Percentiles rank a stretch among this genome's conserved stretches.
Evolutionary conservation across 2,888 invertebrate species (phyloP).

Genomic region (Isotomurus palustris): DNA sequence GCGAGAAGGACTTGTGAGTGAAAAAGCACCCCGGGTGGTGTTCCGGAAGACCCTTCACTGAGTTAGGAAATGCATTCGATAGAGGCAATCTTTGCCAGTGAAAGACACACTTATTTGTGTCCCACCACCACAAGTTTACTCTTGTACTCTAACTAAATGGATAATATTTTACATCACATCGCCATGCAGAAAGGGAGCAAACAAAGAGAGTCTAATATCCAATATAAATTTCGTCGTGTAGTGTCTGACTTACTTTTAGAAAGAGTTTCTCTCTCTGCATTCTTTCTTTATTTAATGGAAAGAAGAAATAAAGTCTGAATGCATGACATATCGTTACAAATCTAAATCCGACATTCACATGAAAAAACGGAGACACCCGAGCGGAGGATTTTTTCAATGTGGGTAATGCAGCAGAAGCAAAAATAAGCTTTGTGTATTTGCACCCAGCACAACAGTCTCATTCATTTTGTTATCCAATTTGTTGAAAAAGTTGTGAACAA

Average conservation of each 20-base stretch:
- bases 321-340: too few relatives aligned
- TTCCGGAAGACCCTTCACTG: slow-evolving; percentile 1
- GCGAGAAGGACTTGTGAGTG: too few relatives aligned
- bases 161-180: slow-evolving; percentile 1
- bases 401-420: too few relatives aligned
- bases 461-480: background rate
- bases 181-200: background rate
- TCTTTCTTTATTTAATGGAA: background rate
- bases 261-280: background rate
- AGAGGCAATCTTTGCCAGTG: background rate
- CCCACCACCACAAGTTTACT: background rate
- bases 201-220: too few relatives aligned
- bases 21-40: slow-evolving; percentile 1
- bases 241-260: too few relatives aligned
- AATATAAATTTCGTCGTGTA: too few relatives aligned
- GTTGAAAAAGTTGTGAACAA: too few relatives aligned
- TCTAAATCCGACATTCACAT: too few relatives aligned
- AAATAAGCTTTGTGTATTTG: too few relatives aligned
- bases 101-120: background rate
- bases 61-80: slow-evolving; percentile 12
- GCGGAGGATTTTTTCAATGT: too few relatives aligned
- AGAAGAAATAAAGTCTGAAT: too few relatives aligned
- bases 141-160: background rate
- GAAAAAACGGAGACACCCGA: too few relatives aligned
- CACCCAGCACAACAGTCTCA: background rate